Evolutionary conservation across 2,113 vertebrate species (phyloP).

Genomic region (Pogona vitticeps): DNA sequence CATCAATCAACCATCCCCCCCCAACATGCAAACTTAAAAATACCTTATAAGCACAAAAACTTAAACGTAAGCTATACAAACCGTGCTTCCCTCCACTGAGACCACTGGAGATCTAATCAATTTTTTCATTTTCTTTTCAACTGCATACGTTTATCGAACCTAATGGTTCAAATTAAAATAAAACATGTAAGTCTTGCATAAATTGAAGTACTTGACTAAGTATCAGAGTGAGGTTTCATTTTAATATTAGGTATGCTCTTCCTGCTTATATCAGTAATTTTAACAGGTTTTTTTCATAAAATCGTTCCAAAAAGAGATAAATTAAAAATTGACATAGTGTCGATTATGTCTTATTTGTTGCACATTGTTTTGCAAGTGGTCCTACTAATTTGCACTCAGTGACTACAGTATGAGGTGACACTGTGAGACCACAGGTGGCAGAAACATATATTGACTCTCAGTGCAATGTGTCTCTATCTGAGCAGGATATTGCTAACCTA

Average conservation of each 20-base stretch:
- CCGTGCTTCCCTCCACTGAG: too few relatives aligned
- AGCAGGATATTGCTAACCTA: constrained; percentile 5
- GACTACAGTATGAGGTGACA: constrained; percentile 10
- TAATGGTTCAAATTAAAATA: background rate
- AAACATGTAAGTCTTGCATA: background rate
- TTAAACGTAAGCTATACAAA: too few relatives aligned
- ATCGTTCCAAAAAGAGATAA: background rate
- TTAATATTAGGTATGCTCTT: background rate
- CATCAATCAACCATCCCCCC: too few relatives aligned
- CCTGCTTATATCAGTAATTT: background rate
- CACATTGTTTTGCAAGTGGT: constrained; percentile 20
- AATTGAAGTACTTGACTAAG: background rate
- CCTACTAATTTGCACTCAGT: constrained; percentile 14
- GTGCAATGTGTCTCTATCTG: background rate
- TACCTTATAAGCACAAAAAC: too few relatives aligned
- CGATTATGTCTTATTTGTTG: background rate
- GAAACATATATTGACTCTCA: constrained; percentile 15
- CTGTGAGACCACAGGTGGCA: constrained; percentile 9
- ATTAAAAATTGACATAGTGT: background rate
- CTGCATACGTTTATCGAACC: too few relatives aligned
- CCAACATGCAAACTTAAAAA: too few relatives aligned
- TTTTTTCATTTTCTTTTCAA: too few relatives aligned
- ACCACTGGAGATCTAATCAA: too few relatives aligned
- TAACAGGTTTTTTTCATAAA: background rate
- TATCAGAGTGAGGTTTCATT: background rate